phyloP scores from a whole-genome alignment of 2,113 vertebrate genomes.

The Lichenostomus cassidix region DNA sequence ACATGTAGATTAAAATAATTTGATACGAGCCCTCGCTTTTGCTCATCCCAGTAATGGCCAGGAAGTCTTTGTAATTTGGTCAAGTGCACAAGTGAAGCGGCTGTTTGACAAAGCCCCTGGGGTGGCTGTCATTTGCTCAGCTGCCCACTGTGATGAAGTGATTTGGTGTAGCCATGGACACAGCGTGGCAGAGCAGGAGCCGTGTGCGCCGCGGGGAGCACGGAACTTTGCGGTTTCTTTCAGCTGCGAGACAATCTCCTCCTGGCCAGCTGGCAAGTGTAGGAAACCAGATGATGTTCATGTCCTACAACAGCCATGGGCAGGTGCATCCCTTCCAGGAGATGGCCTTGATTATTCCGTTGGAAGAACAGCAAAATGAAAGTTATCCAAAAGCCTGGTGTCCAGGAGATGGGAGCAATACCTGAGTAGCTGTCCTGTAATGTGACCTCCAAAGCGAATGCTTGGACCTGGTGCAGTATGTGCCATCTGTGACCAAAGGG shows the following conservation, averaged over 20 bases:
- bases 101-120: neutral
- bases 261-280: neutral
- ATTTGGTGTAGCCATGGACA: neutral
- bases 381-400: neutral
- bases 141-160: neutral
- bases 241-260: fast-evolving
- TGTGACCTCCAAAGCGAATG: neutral
- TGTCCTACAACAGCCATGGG: neutral
- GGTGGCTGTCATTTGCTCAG: neutral
- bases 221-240: neutral
- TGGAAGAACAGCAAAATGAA: neutral
- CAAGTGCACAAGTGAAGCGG: neutral
- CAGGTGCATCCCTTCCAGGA: neutral
- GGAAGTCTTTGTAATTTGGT: neutral
- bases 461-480: neutral
- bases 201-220: neutral
- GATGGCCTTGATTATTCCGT: neutral
- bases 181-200: neutral
- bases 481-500: neutral
- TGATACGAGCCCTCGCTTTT: neutral
- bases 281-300: neutral
- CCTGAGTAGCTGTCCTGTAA: neutral
- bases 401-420: neutral
- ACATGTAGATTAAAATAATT: constrained; percentile 42
- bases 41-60: neutral